Base-by-base conservation (phyloP, 2,888 invertebrate species). In the Phyllotreta cruciferae region DNA sequence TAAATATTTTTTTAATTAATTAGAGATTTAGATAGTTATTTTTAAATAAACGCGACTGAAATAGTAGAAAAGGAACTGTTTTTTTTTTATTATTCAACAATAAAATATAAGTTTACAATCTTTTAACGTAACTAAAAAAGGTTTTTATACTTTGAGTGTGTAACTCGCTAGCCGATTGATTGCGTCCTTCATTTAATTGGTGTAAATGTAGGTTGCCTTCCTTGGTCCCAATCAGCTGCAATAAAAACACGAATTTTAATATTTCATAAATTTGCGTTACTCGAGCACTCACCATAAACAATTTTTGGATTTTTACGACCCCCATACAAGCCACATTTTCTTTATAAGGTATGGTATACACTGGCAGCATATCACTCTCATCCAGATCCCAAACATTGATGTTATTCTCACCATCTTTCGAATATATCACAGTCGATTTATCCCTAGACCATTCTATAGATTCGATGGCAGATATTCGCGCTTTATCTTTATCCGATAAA, bases 341-440 rank as follows among this genome's bases (percentile, higher is more conserved):
- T 42, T 77, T 78, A 64, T 82, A 81, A 2, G 81, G 79, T 61
- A 85, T 72, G 3, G 82, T 82, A 71, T 80, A 76, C 34, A 79
- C 74, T 0, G 85, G 85, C 66, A 78, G 78, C 67, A 83, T 80
- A 70, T 85, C 85, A 67, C 83, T 85, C 50, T 77, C 78, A 56
- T 79, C 79, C 65, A 86, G 76, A 74, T 86, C 81, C 86, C 86
- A 86, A 39, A 85, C 74, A 63, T 85, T 81, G 45, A 86, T 78
- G 38, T 81, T 82, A 69, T 79, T 82, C 41, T 62, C 69, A 24
- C 75, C 72, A 72, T 85, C 85, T 64, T 84, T 77, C 10, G 81
- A 79, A 68, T 83, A 86, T 70, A 86, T 79, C 13, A 82, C 79
- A 62, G 83, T 83, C 0, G 85, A 84, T 71, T 81, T 83, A 9